A percentile compares a stretch with the other conserved stretches of the same genome.
These are phyloP conservation scores for Drosophila macrospina DNA, from an alignment of 2,888 invertebrate species.

Conservation along the genomic window DNA sequence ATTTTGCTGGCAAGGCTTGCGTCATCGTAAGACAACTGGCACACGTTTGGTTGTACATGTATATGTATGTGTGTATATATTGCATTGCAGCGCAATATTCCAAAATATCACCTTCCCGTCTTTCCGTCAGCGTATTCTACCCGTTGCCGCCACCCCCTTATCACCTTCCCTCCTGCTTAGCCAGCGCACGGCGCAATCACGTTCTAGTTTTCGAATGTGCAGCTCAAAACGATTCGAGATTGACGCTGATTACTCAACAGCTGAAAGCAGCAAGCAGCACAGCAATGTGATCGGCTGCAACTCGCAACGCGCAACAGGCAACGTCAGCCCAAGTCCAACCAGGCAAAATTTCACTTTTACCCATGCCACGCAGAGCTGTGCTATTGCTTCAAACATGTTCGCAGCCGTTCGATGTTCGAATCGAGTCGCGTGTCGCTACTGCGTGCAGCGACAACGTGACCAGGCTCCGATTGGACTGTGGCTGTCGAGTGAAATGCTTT, in stretches of 20 bases:
- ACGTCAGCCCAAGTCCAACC: conserved; percentile 24
- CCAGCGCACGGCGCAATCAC: conserved; percentile 57
- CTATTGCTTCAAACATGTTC: conserved; percentile 38
- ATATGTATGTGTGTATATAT: not conserved
- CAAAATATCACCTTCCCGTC: conserved; percentile 7
- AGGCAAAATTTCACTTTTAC: conserved; percentile 70
- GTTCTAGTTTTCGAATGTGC: conserved; percentile 71
- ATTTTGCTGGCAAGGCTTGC: conserved; percentile 5
- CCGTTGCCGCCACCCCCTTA: not conserved
- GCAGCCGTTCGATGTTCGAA: conserved; percentile 38
- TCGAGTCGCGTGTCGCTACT: conserved; percentile 70
- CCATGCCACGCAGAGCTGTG: conserved; percentile 21
- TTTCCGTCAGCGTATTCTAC: not conserved
- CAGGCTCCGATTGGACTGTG: conserved; percentile 42
- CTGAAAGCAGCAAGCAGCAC: conserved; percentile 1
- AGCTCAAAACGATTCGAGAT: conserved; percentile 66
- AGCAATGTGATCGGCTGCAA: conserved; percentile 68
- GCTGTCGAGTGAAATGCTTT: conserved; percentile 78
- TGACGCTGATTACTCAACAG: conserved; percentile 74
- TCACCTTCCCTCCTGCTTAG: not conserved
- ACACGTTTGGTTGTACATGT: not conserved
- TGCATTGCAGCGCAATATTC: conserved; percentile 7
- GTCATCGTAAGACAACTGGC: conserved; percentile 12
- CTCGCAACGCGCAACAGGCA: conserved; percentile 13
- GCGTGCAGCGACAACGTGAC: conserved; percentile 83